phyloP scores from a whole-genome alignment of 2,888 invertebrate species.

The Druceiella hillmani region DNA sequence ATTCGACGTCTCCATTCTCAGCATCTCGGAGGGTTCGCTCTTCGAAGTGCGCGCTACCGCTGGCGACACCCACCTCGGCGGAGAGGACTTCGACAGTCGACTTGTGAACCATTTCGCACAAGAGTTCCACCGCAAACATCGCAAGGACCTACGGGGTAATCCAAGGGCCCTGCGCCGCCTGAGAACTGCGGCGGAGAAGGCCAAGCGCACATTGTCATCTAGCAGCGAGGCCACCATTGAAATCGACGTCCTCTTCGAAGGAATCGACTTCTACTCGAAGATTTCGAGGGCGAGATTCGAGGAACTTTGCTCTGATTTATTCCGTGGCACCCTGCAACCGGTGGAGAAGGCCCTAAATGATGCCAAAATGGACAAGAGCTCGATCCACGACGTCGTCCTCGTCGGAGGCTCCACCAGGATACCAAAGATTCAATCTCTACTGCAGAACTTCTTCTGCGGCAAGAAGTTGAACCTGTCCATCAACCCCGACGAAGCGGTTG shows the following conservation, averaged over 20 bases:
- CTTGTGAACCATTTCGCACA: conserved; percentile 61
- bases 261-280: conserved; percentile 63
- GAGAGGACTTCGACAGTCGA: conserved; percentile 64
- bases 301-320: conserved; percentile 66
- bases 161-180: conserved; percentile 63
- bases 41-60: conserved; percentile 80
- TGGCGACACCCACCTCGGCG: conserved; percentile 79
- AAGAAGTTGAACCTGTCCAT: conserved; percentile 68
- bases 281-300: conserved; percentile 71
- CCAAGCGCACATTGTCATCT: conserved; percentile 71
- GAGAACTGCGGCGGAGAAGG: conserved; percentile 71
- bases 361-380: conserved; percentile 71
- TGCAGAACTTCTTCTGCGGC: conserved; percentile 71
- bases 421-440: conserved; percentile 69
- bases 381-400: conserved; percentile 73
- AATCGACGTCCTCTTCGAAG: conserved; percentile 69
- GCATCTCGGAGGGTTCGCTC: conserved; percentile 69
- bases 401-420: conserved; percentile 80
- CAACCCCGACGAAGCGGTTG: conserved; percentile 78
- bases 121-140: conserved; percentile 67
- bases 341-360: conserved; percentile 75
- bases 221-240: conserved; percentile 71
- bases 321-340: conserved; percentile 67
- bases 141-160: conserved; percentile 61
- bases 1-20: conserved; percentile 78